Percentiles rank a stretch among this genome's conserved stretches.
phyloP scores from a whole-genome alignment of 2,888 invertebrate species.

The Ecdyonurus torrentis region DNA sequence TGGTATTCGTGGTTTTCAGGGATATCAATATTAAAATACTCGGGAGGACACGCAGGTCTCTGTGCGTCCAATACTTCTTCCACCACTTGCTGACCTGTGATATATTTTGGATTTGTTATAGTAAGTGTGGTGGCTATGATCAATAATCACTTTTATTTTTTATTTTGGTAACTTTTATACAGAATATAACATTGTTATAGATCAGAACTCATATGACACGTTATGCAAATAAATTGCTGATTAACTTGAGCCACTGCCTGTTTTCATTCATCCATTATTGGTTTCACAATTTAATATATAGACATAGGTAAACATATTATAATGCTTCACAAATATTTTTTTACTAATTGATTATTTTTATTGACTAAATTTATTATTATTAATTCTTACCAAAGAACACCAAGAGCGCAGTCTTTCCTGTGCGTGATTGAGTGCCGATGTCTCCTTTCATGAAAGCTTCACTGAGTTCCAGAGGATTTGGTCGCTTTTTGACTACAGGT shows the following conservation, averaged over 20 bases:
- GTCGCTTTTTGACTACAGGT: slow-evolving; percentile 30
- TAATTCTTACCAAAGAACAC: slow-evolving; percentile 36
- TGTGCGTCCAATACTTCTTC: slow-evolving; percentile 44
- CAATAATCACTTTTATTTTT: too few relatives aligned
- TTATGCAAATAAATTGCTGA: background rate
- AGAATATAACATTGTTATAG: too few relatives aligned
- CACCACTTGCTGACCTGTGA: slow-evolving; percentile 39
- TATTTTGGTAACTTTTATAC: too few relatives aligned
- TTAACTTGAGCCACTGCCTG: too few relatives aligned
- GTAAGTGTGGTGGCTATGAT: too few relatives aligned
- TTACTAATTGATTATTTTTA: background rate
- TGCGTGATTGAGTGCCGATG: slow-evolving; percentile 25
- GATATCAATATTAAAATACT: slow-evolving; percentile 38
- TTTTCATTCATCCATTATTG: too few relatives aligned
- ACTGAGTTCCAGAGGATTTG: slow-evolving; percentile 35
- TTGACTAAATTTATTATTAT: too few relatives aligned
- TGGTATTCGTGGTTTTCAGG: slow-evolving; percentile 28
- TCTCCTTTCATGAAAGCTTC: slow-evolving; percentile 28
- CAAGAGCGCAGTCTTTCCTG: slow-evolving; percentile 35
- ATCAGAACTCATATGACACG: background rate
- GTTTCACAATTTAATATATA: too few relatives aligned
- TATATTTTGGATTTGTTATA: background rate
- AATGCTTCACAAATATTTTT: too few relatives aligned
- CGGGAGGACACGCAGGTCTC: slow-evolving; percentile 39
- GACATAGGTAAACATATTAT: too few relatives aligned